Evolutionary conservation across 2,113 vertebrate genomes (phyloP).

Genomic region (Nothocercus nigrocapillus): DNA sequence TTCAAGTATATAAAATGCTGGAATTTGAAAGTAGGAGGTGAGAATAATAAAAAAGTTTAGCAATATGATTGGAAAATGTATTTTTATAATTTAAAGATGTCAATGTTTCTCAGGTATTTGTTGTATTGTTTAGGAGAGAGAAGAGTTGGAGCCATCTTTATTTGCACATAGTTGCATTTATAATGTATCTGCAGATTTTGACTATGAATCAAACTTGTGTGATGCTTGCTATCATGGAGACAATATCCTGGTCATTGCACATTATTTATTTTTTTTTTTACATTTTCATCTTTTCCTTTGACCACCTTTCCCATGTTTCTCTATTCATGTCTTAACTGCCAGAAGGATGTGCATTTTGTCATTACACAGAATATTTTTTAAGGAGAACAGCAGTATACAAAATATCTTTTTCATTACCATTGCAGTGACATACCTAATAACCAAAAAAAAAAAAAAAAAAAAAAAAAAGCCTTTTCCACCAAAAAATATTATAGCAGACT

Average conservation of each 20-base stretch:
- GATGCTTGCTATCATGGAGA: background rate
- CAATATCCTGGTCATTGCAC: background rate
- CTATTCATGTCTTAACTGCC: background rate
- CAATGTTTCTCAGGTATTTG: background rate
- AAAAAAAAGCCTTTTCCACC: background rate
- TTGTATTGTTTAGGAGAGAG: background rate
- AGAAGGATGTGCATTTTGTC: background rate
- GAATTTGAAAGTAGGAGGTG: background rate
- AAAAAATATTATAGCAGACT: background rate
- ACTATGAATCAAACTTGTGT: background rate
- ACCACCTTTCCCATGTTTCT: background rate
- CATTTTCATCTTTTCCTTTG: background rate
- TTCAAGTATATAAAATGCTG: rapidly evolving
- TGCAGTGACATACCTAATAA: background rate
- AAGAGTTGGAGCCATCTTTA: background rate
- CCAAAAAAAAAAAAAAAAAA: background rate
- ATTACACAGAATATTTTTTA: background rate
- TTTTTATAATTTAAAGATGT: background rate
- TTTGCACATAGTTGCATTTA: background rate
- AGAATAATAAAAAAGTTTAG: background rate
- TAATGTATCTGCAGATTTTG: background rate
- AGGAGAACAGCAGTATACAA: background rate
- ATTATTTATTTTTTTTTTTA: background rate
- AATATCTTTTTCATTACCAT: background rate
- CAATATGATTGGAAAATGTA: background rate